phyloP scores from a whole-genome alignment of 2,888 invertebrate species.

The Amphipyra berbera region DNA sequence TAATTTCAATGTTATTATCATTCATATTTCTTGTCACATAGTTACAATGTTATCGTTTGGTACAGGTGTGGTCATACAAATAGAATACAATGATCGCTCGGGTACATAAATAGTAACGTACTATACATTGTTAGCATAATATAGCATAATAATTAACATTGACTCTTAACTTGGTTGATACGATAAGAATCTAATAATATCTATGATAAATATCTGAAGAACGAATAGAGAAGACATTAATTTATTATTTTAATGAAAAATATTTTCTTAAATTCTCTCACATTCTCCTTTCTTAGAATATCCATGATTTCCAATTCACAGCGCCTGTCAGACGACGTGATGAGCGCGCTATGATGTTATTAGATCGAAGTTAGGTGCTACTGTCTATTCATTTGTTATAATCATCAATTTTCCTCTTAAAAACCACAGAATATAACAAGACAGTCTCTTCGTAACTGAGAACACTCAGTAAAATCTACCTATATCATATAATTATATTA shows the following conservation, averaged over 20 bases:
- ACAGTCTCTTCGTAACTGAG: neutral
- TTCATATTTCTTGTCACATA: slow-evolving; percentile 16
- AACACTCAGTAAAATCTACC: slow-evolving; percentile 6
- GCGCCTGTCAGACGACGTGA: no score
- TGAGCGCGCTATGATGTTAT: no score
- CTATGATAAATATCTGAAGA: neutral
- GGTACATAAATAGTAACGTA: slow-evolving; percentile 16
- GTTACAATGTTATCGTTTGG: slow-evolving; percentile 3
- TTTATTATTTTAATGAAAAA: neutral
- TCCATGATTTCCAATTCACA: no score
- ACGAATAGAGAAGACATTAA: neutral
- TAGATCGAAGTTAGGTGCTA: neutral
- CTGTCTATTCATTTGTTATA: neutral
- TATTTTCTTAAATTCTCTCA: no score
- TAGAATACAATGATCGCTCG: slow-evolving; percentile 31
- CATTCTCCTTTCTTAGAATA: no score
- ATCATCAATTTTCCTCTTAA: no score
- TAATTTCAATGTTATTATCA: slow-evolving; percentile 13
- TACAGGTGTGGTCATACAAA: slow-evolving; percentile 10
- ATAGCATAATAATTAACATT: slow-evolving; percentile 13
- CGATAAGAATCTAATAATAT: slow-evolving; percentile 26
- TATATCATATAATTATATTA: slow-evolving; percentile 17
- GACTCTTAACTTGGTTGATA: slow-evolving; percentile 5
- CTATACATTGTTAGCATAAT: slow-evolving; percentile 19
- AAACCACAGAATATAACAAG: neutral